A percentile compares a stretch with the other conserved stretches of the same genome.
These are phyloP conservation scores for Bombyx huttoni DNA, from an alignment of 2,888 invertebrate species.

Conservation along the genomic window DNA sequence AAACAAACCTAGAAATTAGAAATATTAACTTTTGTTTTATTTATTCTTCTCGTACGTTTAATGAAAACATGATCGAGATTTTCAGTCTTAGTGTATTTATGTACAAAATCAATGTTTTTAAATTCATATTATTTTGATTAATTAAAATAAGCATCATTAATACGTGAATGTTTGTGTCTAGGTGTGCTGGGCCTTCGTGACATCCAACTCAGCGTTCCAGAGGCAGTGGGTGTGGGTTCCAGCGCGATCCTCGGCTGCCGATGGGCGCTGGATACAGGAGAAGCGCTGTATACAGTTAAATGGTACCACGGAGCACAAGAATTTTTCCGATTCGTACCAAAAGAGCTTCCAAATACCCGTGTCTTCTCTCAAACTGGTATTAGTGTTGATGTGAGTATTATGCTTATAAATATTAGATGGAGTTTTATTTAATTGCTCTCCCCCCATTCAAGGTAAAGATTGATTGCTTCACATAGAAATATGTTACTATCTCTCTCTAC, in stretches of 20 bases:
- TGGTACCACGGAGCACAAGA: constrained; percentile 86
- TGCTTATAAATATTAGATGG: no score
- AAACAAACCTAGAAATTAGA: no score
- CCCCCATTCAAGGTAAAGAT: no score
- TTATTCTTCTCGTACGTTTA: no score
- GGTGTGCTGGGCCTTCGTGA: constrained; percentile 75
- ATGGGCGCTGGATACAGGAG: constrained; percentile 79
- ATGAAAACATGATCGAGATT: no score
- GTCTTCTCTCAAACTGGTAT: constrained; percentile 80
- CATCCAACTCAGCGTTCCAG: constrained; percentile 79
- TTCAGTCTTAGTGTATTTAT: no score
- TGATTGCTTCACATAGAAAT: no score
- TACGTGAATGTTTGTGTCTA: constrained; percentile 20
- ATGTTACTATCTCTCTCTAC: no score
- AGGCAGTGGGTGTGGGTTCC: constrained; percentile 79
- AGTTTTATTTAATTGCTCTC: no score
- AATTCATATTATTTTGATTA: background rate
- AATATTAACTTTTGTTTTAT: no score
- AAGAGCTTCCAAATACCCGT: constrained; percentile 82
- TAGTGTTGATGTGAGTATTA: constrained; percentile 78
- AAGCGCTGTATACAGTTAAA: constrained; percentile 83
- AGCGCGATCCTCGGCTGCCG: constrained; percentile 81
- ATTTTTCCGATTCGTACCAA: constrained; percentile 86
- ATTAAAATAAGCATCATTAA: background rate
- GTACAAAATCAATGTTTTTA: no score